Percentiles rank a stretch among this genome's conserved stretches.
Conservation (phyloP, 2,113 vertebrate species). For the Nycticebus coucang region DNA sequence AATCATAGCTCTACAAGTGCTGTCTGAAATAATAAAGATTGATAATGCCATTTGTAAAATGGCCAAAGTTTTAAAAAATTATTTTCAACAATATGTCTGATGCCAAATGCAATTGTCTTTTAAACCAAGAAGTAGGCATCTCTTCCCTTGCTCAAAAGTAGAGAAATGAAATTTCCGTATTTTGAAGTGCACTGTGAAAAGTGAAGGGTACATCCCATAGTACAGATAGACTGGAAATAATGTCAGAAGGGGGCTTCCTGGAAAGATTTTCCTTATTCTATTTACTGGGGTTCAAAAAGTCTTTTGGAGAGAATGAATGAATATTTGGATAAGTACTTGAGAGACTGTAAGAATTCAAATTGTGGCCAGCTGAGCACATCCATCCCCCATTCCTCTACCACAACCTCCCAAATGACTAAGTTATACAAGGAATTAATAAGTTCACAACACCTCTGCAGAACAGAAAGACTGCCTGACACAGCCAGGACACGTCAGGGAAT, state of each 20-base stretch:
- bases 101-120: conserved; percentile 46
- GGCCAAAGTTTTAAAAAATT: not conserved
- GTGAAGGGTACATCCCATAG: not conserved
- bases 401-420: not conserved
- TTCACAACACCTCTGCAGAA: not conserved
- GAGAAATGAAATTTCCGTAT: not conserved
- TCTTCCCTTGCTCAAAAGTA: not conserved
- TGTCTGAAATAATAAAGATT: conserved; percentile 58
- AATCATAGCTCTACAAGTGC: conserved; percentile 30
- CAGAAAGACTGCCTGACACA: not conserved
- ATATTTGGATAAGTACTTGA: not conserved
- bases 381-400: not conserved
- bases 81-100: conserved; percentile 10
- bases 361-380: not conserved
- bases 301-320: not conserved
- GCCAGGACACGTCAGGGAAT: not conserved
- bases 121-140: not conserved
- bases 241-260: not conserved
- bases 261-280: not conserved
- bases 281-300: not conserved
- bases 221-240: not conserved
- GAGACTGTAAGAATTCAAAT: not conserved
- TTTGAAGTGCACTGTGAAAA: not conserved
- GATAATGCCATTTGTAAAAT: conserved; percentile 55
- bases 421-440: not conserved